Base-by-base conservation (phyloP, 2,888 invertebrate species). In the Eudasyphora cyanicolor region DNA sequence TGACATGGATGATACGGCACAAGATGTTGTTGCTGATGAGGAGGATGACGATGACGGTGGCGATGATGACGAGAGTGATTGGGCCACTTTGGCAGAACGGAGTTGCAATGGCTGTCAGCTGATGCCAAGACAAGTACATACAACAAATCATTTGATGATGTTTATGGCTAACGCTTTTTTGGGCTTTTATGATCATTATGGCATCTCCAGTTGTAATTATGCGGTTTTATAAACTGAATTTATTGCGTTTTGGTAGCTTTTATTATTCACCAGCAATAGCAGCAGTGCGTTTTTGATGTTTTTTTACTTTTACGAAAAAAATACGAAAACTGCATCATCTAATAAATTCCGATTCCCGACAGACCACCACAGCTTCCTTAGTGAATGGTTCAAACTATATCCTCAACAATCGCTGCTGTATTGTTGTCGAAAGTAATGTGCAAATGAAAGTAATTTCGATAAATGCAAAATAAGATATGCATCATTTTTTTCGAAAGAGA, bases 381-480 rank as follows among this genome's bases (percentile, higher is more conserved):
- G 60, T 84, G 67, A 80, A 81, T 69, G 32, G 45, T 14, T 17
- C 6, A n/a, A 49, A 2, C 19, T 17, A 6, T 2, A 49, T 17
- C n/a, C n/a, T 54, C 10, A 14, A 57, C 24, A 3, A 8, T 21
- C 71, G 76, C 57, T 60, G 49, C 73, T 64, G 60, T 19, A 57
- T 64, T 45, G 5, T 29, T 24, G 19, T 29, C 32, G 42, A 57
- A 64, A 45, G 38, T 73, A 51, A 57, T 67, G 57, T 76, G 71
- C 35, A 81, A 78, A 84, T 51, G 69, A 84, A 84, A 73, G 80
- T 71, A 14, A 49, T 32, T 73, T 82, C 64, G 19, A 60, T 29
- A 42, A 71, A 75, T 35, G 12, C 14, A 45, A 57, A 45, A 24
- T 70, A 35, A 76, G 42, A 73, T 62, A 27, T 19, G n/a, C 19